Base-by-base conservation (phyloP, 2,113 vertebrate species). In the Proterorhinus semilunaris region DNA sequence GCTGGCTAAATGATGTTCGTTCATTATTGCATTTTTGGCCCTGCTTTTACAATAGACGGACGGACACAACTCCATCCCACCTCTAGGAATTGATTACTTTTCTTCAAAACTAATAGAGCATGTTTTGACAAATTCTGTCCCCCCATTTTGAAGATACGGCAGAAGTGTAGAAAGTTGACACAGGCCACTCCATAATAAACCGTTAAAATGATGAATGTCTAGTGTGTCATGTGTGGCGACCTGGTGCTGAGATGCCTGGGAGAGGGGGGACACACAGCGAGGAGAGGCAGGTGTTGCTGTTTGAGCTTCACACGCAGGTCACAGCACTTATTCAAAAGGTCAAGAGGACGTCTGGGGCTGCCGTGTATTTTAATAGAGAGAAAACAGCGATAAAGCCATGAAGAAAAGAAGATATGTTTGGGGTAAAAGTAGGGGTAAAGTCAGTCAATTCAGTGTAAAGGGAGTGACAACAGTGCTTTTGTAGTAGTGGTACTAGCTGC, bases 281-380 rank as follows among this genome's bases (percentile, higher is more conserved):
- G 27, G 27, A 36, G 47, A 48, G 71, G 71, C 78, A 57, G 69
- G 49, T 71, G 72, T 51, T 48, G 69, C 7, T 74, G 49, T 83
- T 79, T 77, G 81, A 59, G 70, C 51, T 74, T 73, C 66, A 47
- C 73, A 62, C 6, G 16, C 57, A 65, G 59, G 67, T 79, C 68
- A 51, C 47, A 7, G 13, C 7, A 54, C 27, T 36, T 36, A 36
- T 36, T 36, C 27, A 36, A 36, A 36, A 36, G 27, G 27, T 36
- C 27, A 5, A 36, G 27, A 36, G 2, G 27, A 36, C 27, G 27
- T 36, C 27, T 36, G 27, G 27, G 27, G 27, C 27, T 36, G 12
- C 7, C 7, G 7, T 21, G 12, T 10, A 47, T 47, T 58, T 55
- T 27, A 36, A 27, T 27, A 27, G 53, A n/a, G n/a, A n/a, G n/a